phyloP scores from a whole-genome alignment of 2,797 vertebrate genomes.

The Molossus molossus region DNA sequence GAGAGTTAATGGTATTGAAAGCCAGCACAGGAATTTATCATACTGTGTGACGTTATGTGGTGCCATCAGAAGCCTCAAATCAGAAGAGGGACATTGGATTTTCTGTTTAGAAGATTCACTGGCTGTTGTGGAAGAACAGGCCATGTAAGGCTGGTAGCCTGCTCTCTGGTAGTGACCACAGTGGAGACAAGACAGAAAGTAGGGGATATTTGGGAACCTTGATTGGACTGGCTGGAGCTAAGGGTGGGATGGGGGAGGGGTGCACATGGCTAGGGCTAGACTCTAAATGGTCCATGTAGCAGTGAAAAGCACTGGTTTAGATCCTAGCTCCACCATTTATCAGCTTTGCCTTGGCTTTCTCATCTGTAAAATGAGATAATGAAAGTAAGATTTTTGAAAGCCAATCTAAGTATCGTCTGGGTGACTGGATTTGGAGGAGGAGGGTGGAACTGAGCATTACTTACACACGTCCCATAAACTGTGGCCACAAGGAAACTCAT shows the following conservation, averaged over 20 bases:
- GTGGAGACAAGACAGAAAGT: background rate
- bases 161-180: background rate
- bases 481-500: background rate
- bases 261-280: background rate
- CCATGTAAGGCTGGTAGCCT: background rate
- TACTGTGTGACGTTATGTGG: background rate
- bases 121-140: background rate
- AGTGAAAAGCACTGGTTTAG: background rate
- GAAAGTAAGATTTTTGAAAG: conserved; percentile 39
- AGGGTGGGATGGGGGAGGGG: background rate
- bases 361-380: conserved; percentile 54
- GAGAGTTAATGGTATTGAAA: background rate
- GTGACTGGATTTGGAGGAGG: conserved; percentile 29
- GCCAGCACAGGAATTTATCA: background rate
- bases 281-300: background rate
- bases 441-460: background rate
- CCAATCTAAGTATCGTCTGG: background rate
- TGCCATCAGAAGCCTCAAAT: background rate
- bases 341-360: conserved; percentile 45
- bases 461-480: background rate
- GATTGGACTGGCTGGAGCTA: background rate
- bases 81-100: background rate
- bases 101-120: conserved; percentile 10
- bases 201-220: background rate
- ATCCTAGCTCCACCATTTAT: background rate